These are phyloP conservation scores for Platycercus adscitus DNA, from an alignment of 2,113 vertebrate genomes.

Conservation along the genomic window DNA sequence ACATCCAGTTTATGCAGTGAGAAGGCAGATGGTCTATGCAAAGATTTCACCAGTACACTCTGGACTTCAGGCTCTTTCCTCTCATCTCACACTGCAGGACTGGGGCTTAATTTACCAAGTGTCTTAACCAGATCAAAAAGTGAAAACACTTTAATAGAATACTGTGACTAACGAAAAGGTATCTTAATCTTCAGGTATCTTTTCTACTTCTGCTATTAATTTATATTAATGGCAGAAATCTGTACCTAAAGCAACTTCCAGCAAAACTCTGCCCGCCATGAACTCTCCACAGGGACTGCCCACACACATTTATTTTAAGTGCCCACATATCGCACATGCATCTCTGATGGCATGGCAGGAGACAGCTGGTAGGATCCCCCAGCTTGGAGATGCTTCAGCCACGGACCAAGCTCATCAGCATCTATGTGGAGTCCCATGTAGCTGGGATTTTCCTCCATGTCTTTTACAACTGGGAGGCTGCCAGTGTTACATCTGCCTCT, in stretches of 20 bases:
- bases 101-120: background rate
- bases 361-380: background rate
- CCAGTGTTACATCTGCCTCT: slow-evolving; percentile 29
- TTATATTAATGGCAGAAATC: background rate
- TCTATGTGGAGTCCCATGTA: background rate
- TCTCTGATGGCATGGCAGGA: background rate
- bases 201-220: background rate
- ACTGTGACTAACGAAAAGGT: background rate
- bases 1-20: background rate
- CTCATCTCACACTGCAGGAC: background rate
- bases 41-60: background rate
- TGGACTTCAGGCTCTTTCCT: background rate
- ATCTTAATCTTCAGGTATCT: background rate
- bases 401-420: background rate
- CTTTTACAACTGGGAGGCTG: background rate
- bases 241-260: background rate
- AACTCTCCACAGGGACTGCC: background rate
- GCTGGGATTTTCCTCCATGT: background rate
- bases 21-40: accelerated
- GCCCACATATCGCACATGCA: background rate
- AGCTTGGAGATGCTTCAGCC: background rate
- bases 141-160: background rate
- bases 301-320: background rate
- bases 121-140: background rate
- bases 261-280: background rate